These are phyloP conservation scores for Chymomyza caudatula DNA, from an alignment of 2,888 invertebrate genomes.

Conservation along the genomic window DNA sequence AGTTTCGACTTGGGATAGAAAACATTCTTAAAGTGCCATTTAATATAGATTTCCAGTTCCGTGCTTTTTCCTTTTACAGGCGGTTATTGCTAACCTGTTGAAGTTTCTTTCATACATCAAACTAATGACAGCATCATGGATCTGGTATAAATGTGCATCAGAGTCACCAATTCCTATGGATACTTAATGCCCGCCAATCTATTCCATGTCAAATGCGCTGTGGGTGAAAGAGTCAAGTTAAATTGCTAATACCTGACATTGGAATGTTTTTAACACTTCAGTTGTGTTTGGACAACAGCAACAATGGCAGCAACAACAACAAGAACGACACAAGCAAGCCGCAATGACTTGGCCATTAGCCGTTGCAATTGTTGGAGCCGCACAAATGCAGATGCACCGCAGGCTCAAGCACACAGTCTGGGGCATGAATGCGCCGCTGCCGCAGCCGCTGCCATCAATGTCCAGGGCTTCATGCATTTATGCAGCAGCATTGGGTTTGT, in stretches of 20 bases:
- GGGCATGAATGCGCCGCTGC: conserved; percentile 36
- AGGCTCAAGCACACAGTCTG: not conserved
- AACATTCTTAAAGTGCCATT: too few species aligned
- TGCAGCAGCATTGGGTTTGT: conserved; percentile 31
- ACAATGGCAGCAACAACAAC: conserved; percentile 46
- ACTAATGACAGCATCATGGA: not conserved
- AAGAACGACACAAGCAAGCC: conserved; percentile 10
- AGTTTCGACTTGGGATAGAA: too few species aligned
- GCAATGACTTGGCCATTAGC: conserved; percentile 63
- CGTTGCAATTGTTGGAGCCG: too few species aligned
- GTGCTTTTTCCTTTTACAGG: too few species aligned
- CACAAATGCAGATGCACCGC: not conserved
- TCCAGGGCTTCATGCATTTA: conserved; percentile 56
- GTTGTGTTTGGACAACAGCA: conserved; percentile 65
- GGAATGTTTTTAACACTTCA: conserved; percentile 70
- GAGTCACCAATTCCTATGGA: not conserved
- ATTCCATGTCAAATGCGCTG: not conserved
- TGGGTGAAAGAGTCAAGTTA: conserved; percentile 42
- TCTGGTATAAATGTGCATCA: not conserved
- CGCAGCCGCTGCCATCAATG: conserved; percentile 15
- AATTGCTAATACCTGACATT: conserved; percentile 71
- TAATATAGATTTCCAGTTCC: too few species aligned
- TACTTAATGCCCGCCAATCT: not conserved
- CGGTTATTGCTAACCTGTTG: too few species aligned
- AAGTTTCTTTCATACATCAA: too few species aligned